Conservation (phyloP, 92 coral and sea anemone genomes). For the Galaxea fascicularis region DNA sequence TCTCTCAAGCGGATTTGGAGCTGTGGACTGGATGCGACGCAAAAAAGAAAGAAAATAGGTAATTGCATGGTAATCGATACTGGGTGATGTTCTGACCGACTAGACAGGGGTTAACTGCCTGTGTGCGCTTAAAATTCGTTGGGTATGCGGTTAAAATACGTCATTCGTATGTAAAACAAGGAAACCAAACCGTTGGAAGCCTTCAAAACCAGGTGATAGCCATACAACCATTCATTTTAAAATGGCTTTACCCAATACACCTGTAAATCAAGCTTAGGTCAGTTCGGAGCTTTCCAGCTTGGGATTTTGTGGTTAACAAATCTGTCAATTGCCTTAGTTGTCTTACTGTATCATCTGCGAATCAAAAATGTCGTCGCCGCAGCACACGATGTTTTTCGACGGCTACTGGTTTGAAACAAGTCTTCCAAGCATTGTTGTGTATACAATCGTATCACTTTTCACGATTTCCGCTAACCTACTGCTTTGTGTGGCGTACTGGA, state of each 20-base stretch:
- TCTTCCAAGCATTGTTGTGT: slow-evolving; percentile 51
- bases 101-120: not conserved
- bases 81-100: not conserved
- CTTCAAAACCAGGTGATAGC: too few relatives aligned
- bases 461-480: slow-evolving; percentile 67
- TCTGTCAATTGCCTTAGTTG: not conserved
- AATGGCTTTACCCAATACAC: too few relatives aligned
- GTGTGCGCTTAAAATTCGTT: not conserved
- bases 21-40: too few relatives aligned
- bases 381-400: slow-evolving; percentile 68
- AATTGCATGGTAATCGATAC: not conserved
- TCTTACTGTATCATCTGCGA: too few relatives aligned
- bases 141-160: not conserved
- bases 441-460: slow-evolving; percentile 53
- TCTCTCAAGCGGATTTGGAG: too few relatives aligned
- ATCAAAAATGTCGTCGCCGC: not conserved
- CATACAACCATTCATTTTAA: too few relatives aligned
- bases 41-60: not conserved
- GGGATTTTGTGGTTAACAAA: not conserved
- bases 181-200: too few relatives aligned
- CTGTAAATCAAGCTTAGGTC: not conserved
- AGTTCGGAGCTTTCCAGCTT: not conserved
- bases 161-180: not conserved
- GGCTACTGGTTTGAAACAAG: slow-evolving; percentile 79
- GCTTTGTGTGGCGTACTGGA: slow-evolving; percentile 65